A percentile compares a stretch with the other conserved stretches of the same genome.
These are phyloP conservation scores for Cartodere bifasciata DNA, from an alignment of 2,888 invertebrate genomes.

Conservation along the genomic window DNA sequence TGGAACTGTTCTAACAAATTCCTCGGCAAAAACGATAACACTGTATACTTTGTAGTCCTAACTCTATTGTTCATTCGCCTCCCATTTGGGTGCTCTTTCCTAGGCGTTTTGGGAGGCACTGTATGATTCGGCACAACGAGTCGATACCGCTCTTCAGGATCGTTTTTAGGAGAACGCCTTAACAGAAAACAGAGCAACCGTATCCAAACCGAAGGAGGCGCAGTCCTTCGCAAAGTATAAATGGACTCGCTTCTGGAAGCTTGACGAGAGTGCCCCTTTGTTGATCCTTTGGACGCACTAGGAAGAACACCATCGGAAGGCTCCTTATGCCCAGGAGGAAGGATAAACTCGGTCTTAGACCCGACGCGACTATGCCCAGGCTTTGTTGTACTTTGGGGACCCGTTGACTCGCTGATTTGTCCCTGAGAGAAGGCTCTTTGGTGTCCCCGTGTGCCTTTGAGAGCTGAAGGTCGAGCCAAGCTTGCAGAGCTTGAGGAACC, in stretches of 20 bases:
- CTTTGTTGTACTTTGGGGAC: conserved; percentile 19
- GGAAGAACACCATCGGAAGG: conserved; percentile 26
- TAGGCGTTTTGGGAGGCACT: conserved; percentile 67
- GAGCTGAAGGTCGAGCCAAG: conserved; percentile 49
- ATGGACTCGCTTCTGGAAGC: conserved; percentile 82
- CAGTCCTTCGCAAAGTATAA: conserved; percentile 69
- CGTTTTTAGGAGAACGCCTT: conserved; percentile 25
- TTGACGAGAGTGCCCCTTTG: conserved; percentile 68
- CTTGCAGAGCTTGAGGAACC: conserved; percentile 33
- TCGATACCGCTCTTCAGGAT: conserved; percentile 49
- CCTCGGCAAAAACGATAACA: conserved; percentile 87
- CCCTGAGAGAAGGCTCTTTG: conserved; percentile 70
- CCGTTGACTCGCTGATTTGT: conserved; percentile 53
- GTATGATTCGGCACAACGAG: conserved; percentile 76
- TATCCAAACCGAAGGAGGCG: conserved; percentile 60
- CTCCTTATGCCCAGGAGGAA: conserved; percentile 77
- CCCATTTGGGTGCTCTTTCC: conserved; percentile 75
- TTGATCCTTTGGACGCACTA: conserved; percentile 31
- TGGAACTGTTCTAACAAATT: conserved; percentile 96
- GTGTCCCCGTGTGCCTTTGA: conserved; percentile 62
- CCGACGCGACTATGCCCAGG: conserved; percentile 70
- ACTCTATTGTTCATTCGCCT: conserved; percentile 71
- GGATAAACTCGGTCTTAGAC: conserved; percentile 79
- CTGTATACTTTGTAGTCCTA: conserved; percentile 89
- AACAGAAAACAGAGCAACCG: conserved; percentile 49